phyloP scores from a whole-genome alignment of 2,888 invertebrate genomes.

The Cylindroiulus punctatus region DNA sequence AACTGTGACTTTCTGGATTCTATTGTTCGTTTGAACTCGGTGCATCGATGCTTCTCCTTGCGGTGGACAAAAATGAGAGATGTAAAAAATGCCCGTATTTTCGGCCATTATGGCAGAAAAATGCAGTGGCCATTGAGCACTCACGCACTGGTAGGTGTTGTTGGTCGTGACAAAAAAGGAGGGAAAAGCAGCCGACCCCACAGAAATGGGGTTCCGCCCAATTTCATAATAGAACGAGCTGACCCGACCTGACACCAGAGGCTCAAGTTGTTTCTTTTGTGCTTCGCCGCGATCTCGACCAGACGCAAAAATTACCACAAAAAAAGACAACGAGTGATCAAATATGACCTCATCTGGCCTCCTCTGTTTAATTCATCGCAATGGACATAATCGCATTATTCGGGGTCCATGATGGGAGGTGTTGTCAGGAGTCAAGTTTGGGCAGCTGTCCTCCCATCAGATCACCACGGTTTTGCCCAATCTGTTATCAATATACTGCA shows the following conservation, averaged over 20 bases:
- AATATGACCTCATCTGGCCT: constrained; percentile 37
- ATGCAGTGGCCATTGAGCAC: not conserved
- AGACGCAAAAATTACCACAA: constrained; percentile 6
- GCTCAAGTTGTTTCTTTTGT: constrained; percentile 19
- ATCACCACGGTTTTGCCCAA: not conserved
- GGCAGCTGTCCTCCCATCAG: not conserved
- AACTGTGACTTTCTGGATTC: not conserved
- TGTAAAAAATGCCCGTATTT: not conserved
- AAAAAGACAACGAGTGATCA: constrained; percentile 29
- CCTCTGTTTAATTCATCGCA: not conserved
- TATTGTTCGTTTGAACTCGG: not conserved
- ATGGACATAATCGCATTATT: constrained; percentile 1
- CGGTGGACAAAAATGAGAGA: not conserved
- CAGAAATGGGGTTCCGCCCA: constrained; percentile 23
- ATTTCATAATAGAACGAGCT: constrained; percentile 29
- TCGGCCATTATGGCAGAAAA: not conserved
- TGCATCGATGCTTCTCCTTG: not conserved
- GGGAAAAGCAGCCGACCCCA: not conserved
- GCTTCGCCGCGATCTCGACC: not conserved
- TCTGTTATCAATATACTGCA: no score
- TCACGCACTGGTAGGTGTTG: constrained; percentile 35
- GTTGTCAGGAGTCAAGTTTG: constrained; percentile 1
- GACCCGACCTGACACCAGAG: constrained; percentile 34
- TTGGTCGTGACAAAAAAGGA: constrained; percentile 9
- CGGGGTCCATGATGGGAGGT: constrained; percentile 16